These are phyloP conservation scores for Bufotes viridis DNA, from an alignment of 2,797 vertebrate species.

Conservation along the genomic window DNA sequence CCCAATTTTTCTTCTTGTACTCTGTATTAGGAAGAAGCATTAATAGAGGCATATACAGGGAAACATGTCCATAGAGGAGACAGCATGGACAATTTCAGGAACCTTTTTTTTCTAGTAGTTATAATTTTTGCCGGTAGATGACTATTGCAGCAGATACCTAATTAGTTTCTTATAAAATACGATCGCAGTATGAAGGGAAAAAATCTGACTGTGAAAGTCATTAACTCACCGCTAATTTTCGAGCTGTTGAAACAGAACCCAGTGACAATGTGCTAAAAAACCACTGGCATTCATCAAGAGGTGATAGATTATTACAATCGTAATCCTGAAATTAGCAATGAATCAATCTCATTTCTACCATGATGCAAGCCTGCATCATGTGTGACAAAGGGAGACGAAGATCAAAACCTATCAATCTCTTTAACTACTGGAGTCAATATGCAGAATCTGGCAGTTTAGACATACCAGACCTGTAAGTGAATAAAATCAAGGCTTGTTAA, in stretches of 20 bases:
- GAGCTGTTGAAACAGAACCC: constrained; percentile 39
- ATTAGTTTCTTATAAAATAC: constrained; percentile 48
- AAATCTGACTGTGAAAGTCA: constrained; percentile 53
- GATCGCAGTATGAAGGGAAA: constrained; percentile 43
- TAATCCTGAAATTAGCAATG: constrained; percentile 52
- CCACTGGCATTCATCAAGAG: constrained; percentile 49
- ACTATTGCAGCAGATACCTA: constrained; percentile 18
- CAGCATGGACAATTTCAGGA: not conserved
- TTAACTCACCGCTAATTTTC: constrained; percentile 51
- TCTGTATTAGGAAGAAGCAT: not conserved
- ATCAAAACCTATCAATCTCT: constrained; percentile 56
- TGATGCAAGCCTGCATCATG: constrained; percentile 37
- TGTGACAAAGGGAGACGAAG: constrained; percentile 43
- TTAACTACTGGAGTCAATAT: constrained; percentile 16
- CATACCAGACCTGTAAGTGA: not conserved
- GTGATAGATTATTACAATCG: constrained; percentile 59
- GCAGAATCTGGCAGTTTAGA: constrained; percentile 15
- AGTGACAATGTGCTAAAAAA: constrained; percentile 49
- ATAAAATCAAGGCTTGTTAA: not conserved
- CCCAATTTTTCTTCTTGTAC: not conserved
- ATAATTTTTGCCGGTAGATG: not conserved
- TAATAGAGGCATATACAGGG: not conserved
- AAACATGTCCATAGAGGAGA: not conserved
- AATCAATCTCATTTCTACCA: constrained; percentile 50
- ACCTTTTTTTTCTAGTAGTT: not conserved